Evolutionary conservation across 2,797 vertebrate genomes (phyloP).

Genomic region (Halcyon smyrnensis): DNA sequence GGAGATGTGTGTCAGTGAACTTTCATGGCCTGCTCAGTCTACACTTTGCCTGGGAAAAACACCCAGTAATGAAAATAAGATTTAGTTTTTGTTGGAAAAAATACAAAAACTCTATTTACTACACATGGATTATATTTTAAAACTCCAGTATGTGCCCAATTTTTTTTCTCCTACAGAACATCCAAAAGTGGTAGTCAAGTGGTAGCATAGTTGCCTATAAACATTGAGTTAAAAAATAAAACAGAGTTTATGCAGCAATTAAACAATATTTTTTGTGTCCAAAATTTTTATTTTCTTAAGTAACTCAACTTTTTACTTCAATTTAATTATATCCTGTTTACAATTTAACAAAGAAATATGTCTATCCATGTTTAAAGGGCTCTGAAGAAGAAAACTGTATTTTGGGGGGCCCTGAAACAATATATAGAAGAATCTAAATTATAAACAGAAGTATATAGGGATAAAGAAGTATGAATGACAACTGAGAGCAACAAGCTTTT

Average conservation of each 20-base stretch:
- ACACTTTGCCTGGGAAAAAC: neutral
- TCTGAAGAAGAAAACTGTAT: neutral
- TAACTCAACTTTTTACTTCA: neutral
- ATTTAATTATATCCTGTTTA: neutral
- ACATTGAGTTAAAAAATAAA: neutral
- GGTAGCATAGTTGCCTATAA: neutral
- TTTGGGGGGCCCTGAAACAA: neutral
- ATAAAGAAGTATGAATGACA: neutral
- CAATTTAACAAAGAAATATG: neutral
- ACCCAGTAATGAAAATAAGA: conserved; percentile 4
- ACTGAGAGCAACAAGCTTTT: neutral
- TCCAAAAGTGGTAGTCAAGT: neutral
- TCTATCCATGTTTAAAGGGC: neutral
- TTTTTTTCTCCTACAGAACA: neutral
- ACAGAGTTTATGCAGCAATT: neutral
- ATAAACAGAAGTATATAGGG: neutral
- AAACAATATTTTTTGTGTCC: neutral
- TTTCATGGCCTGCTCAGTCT: neutral
- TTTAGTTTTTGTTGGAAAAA: neutral
- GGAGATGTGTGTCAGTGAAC: neutral
- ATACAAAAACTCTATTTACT: neutral
- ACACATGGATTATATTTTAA: neutral
- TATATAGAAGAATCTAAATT: neutral
- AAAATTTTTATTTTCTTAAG: neutral
- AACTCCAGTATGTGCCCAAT: neutral